phyloP scores from a whole-genome alignment of 2,888 invertebrate species.

The Phalera bucephala region DNA sequence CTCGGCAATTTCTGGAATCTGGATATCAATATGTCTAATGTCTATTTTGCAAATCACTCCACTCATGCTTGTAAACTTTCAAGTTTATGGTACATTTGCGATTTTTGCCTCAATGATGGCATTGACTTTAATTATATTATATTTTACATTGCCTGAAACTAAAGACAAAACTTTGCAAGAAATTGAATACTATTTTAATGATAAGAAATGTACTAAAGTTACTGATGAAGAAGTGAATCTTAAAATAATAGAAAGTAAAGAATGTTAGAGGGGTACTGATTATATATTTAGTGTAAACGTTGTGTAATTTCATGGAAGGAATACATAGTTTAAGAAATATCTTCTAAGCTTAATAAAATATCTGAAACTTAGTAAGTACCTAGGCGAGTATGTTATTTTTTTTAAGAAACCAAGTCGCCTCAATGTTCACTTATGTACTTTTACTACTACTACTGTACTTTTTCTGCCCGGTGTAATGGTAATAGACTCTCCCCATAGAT shows the following conservation, averaged over 20 bases:
- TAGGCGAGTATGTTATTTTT: too few species aligned
- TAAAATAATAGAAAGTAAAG: conserved; percentile 8
- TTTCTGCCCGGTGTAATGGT: too few species aligned
- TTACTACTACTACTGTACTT: too few species aligned
- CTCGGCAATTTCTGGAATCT: conserved; percentile 26
- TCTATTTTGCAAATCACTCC: conserved; percentile 25
- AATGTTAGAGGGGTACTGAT: background rate
- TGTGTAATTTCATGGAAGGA: too few species aligned
- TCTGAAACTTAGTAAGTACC: too few species aligned
- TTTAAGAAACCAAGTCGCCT: too few species aligned
- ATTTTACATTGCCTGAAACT: conserved; percentile 39
- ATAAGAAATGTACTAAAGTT: conserved; percentile 17
- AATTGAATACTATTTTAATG: conserved; percentile 38
- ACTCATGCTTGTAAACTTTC: conserved; percentile 25
- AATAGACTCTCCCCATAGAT: too few species aligned
- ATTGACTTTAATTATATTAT: conserved; percentile 27
- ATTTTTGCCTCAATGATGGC: conserved; percentile 31
- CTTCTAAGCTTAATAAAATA: too few species aligned
- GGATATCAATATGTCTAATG: conserved; percentile 19
- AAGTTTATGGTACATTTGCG: conserved; percentile 42
- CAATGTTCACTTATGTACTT: too few species aligned
- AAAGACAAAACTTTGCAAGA: conserved; percentile 41
- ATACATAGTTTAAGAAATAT: too few species aligned
- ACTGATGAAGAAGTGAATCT: conserved; percentile 9
- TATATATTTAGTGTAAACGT: too few species aligned